A percentile compares a stretch with the other conserved stretches of the same genome.
phyloP scores from a whole-genome alignment of 2,888 invertebrate genomes.

The Amblyjoppa fuscipennis region DNA sequence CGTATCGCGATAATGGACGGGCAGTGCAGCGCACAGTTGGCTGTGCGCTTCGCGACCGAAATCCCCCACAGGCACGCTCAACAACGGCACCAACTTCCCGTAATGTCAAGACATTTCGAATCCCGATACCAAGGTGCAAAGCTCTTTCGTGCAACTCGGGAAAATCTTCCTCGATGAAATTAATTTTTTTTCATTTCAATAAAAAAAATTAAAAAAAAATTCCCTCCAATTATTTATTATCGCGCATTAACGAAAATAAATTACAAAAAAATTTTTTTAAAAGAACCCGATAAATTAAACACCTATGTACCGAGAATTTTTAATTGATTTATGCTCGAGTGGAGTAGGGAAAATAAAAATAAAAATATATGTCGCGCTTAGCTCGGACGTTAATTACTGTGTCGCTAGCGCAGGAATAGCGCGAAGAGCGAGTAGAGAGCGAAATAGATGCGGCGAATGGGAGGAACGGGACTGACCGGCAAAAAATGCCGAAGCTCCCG shows the following conservation, averaged over 20 bases:
- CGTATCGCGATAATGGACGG: conserved; percentile 64
- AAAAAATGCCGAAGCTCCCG: conserved; percentile 23
- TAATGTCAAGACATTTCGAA: conserved; percentile 42
- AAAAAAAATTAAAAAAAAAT: not conserved
- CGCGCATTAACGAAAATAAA: not conserved
- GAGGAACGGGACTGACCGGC: conserved; percentile 1
- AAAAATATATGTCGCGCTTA: conserved; percentile 9
- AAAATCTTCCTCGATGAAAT: not conserved
- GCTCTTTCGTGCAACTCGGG: not conserved
- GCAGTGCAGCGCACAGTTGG: conserved; percentile 23
- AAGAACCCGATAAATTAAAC: not conserved
- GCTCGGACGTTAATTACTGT: conserved; percentile 31
- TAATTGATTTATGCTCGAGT: conserved; percentile 19
- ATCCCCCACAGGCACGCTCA: conserved; percentile 52
- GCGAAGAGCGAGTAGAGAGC: not conserved
- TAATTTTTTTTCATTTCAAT: not conserved
- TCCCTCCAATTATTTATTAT: not conserved
- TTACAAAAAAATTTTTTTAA: not conserved
- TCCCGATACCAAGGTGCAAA: not conserved
- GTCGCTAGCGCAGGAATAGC: conserved; percentile 15
- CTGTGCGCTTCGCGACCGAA: conserved; percentile 31
- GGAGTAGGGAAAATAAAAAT: conserved; percentile 10
- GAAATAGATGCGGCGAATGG: conserved; percentile 24
- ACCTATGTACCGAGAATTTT: not conserved
- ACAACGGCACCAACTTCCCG: conserved; percentile 12